phyloP scores from a whole-genome alignment of 1,140 invertebrate species.

The Atta texana region DNA sequence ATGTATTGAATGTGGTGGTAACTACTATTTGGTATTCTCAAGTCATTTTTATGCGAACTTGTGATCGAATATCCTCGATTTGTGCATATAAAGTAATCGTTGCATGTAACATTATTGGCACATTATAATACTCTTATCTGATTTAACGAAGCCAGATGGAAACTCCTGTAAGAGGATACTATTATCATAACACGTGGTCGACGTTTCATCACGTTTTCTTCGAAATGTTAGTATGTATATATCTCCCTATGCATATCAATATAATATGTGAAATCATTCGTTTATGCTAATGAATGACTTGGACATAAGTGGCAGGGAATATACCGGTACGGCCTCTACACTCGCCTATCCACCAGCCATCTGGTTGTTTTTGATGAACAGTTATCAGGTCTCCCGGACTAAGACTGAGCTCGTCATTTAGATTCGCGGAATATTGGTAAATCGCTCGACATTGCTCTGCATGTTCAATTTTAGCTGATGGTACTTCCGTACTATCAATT shows the following conservation, averaged over 20 bases:
- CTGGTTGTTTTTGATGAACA: slow-evolving; percentile 96
- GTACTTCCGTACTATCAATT: slow-evolving; percentile 77
- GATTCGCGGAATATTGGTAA: slow-evolving; percentile 95
- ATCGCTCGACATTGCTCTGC: slow-evolving; percentile 92
- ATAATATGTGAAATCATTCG: background rate
- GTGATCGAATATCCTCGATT: background rate
- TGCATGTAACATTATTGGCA: slow-evolving; percentile 46
- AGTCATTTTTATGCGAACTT: background rate
- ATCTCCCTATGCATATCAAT: background rate
- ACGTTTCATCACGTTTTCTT: background rate
- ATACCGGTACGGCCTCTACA: slow-evolving; percentile 94
- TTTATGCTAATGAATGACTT: slow-evolving; percentile 85
- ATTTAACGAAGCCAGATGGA: slow-evolving; percentile 11
- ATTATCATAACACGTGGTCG: background rate
- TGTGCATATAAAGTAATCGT: slow-evolving; percentile 26
- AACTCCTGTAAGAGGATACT: slow-evolving; percentile 13
- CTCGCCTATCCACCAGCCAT: slow-evolving; percentile 98
- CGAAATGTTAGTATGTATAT: background rate
- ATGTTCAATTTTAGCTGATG: slow-evolving; percentile 81
- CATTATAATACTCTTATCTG: slow-evolving; percentile 42
- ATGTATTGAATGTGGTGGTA: slow-evolving; percentile 17
- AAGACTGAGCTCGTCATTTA: slow-evolving; percentile 95
- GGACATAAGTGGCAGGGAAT: slow-evolving; percentile 97
- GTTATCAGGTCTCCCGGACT: slow-evolving; percentile 94
- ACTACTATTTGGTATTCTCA: slow-evolving; percentile 57